Evolutionary conservation across 2,113 vertebrate species (phyloP).

Genomic region (Corythoichthys haematopterus): DNA sequence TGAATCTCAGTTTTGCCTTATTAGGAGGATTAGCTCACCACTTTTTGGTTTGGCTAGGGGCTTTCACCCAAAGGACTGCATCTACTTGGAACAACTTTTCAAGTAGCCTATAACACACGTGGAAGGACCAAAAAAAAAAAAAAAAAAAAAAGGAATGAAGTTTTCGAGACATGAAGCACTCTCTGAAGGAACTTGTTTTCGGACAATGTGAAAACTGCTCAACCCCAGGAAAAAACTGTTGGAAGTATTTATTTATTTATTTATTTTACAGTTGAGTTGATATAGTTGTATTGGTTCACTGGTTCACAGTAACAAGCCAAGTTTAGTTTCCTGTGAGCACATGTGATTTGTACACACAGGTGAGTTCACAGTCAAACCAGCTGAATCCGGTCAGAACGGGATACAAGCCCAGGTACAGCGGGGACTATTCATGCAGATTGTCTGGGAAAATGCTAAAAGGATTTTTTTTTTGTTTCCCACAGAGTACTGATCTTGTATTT

Average conservation of each 20-base stretch:
- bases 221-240: not conserved
- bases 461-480: slow-evolving; percentile 17
- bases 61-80: not conserved
- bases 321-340: not conserved
- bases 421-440: slow-evolving; percentile 14
- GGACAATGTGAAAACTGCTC: not conserved
- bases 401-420: slow-evolving; percentile 18
- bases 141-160: not conserved
- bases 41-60: slow-evolving; percentile 16
- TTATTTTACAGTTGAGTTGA: no score
- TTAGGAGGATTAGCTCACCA: slow-evolving; percentile 19
- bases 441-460: slow-evolving; percentile 33
- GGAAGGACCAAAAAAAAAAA: no score
- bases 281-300: no score
- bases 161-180: slow-evolving; percentile 30
- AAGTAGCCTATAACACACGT: not conserved
- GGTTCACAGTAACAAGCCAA: not conserved
- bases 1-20: slow-evolving; percentile 17
- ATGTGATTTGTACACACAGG: not conserved
- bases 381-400: slow-evolving; percentile 29
- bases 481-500: slow-evolving; percentile 40
- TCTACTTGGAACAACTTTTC: slow-evolving; percentile 34
- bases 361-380: slow-evolving; percentile 35
- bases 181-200: not conserved
- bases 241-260: not conserved